phyloP scores from a whole-genome alignment of 92 coral and sea anemone genomes.

The Meandrina meandrites region DNA sequence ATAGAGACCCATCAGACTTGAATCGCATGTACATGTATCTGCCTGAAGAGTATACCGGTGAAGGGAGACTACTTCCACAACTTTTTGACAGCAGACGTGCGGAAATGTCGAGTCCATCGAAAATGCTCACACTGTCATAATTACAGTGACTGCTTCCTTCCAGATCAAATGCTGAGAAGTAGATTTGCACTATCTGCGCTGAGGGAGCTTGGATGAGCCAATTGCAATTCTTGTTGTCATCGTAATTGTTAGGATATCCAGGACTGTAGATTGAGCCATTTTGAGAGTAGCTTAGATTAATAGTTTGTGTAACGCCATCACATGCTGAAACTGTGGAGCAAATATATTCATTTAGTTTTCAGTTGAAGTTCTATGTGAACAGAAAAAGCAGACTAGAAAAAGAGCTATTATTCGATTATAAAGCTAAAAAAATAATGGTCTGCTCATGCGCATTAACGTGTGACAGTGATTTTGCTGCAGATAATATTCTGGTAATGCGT shows the following conservation, averaged over 20 bases:
- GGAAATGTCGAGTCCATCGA: neutral
- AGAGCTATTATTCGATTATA: too few species aligned
- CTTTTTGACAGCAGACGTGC: neutral
- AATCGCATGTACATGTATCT: neutral
- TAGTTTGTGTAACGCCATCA: too few species aligned
- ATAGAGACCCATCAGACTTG: neutral
- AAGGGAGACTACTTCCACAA: conserved; percentile 1
- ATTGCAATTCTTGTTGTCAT: neutral
- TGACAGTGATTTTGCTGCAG: too few species aligned
- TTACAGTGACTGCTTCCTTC: neutral
- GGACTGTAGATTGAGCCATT: conserved; percentile 16
- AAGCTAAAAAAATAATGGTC: too few species aligned
- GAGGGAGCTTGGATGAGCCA: neutral
- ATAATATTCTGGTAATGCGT: too few species aligned
- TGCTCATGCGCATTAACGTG: too few species aligned
- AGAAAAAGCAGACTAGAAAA: too few species aligned
- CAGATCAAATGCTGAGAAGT: conserved; percentile 21
- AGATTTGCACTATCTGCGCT: neutral
- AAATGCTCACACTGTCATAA: neutral
- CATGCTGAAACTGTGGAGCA: too few species aligned
- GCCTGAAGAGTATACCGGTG: conserved; percentile 20
- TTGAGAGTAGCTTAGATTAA: neutral
- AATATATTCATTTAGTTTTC: too few species aligned
- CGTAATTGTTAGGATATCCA: neutral
- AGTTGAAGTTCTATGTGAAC: too few species aligned